These are phyloP conservation scores for Nothocercus nigrocapillus DNA, from an alignment of 2,113 vertebrate species.

Conservation along the genomic window DNA sequence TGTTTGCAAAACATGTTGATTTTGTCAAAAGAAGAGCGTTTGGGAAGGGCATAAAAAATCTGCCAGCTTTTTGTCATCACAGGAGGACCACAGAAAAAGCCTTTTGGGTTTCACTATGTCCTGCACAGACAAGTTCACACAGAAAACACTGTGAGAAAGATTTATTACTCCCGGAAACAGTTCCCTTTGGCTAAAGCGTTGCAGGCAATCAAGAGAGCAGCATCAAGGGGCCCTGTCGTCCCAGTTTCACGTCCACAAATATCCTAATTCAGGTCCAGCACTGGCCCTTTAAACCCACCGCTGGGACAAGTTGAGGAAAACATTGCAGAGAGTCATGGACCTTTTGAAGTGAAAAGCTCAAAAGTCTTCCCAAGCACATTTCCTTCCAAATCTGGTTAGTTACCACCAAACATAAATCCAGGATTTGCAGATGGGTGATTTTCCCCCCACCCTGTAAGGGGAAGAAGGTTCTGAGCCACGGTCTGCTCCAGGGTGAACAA, in stretches of 20 bases:
- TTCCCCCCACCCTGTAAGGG: neutral
- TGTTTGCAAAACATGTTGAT: conserved; percentile 2
- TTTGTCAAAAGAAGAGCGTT: neutral
- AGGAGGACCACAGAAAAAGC: neutral
- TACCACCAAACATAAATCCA: neutral
- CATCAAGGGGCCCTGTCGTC: neutral
- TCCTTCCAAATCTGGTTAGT: neutral
- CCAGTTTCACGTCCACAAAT: neutral
- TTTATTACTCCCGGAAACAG: neutral
- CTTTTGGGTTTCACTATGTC: neutral
- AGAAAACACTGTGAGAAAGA: neutral
- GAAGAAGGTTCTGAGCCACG: neutral
- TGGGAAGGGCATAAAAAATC: neutral
- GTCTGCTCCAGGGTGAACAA: conserved; percentile 16
- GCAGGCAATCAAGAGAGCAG: neutral
- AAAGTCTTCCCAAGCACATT: neutral
- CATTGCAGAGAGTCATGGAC: neutral
- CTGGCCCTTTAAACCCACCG: neutral
- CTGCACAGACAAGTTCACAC: neutral
- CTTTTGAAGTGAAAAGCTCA: neutral
- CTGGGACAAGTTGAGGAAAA: neutral
- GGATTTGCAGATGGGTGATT: neutral
- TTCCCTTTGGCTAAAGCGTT: neutral
- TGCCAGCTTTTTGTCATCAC: conserved; percentile 18
- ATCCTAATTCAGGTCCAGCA: neutral